phyloP scores from a whole-genome alignment of 2,888 invertebrate species.

The Ischnura elegans region DNA sequence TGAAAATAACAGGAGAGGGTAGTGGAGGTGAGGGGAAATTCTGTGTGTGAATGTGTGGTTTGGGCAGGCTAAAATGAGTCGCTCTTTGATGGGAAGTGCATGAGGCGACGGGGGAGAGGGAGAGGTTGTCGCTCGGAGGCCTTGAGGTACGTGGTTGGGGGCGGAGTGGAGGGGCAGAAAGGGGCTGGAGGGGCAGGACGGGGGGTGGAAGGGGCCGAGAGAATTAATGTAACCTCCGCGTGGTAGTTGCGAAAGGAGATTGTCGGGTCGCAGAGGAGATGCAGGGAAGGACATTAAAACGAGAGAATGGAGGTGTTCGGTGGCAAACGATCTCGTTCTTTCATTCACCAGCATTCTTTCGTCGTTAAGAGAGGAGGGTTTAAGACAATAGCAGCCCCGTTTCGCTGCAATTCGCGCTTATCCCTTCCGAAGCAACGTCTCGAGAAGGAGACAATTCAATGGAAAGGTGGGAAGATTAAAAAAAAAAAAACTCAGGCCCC shows the following conservation, averaged over 20 bases:
- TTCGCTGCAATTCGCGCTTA: neutral
- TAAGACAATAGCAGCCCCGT: neutral
- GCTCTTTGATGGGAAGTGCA: neutral
- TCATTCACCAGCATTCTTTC: slow-evolving; percentile 22
- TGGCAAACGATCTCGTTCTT: slow-evolving; percentile 49
- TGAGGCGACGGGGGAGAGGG: neutral
- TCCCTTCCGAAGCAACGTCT: neutral
- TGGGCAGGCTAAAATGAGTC: neutral
- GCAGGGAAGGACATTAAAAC: slow-evolving; percentile 19
- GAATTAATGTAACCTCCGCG: slow-evolving; percentile 41
- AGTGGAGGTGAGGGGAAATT: neutral
- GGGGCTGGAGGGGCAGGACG: too few relatives aligned
- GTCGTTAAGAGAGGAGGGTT: neutral
- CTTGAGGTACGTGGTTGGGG: neutral
- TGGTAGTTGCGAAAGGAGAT: slow-evolving; percentile 39
- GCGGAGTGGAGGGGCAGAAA: neutral
- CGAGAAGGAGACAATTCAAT: neutral
- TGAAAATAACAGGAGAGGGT: too few relatives aligned
- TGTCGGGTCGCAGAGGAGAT: neutral
- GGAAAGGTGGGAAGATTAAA: neutral
- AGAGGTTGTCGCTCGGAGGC: neutral
- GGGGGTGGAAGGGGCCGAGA: neutral
- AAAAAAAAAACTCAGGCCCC: neutral
- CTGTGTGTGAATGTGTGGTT: neutral
- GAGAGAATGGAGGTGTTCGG: slow-evolving; percentile 39